A percentile compares a stretch with the other conserved stretches of the same genome.
Conservation (phyloP, 2,113 vertebrate genomes). For the Carettochelys insculpta region DNA sequence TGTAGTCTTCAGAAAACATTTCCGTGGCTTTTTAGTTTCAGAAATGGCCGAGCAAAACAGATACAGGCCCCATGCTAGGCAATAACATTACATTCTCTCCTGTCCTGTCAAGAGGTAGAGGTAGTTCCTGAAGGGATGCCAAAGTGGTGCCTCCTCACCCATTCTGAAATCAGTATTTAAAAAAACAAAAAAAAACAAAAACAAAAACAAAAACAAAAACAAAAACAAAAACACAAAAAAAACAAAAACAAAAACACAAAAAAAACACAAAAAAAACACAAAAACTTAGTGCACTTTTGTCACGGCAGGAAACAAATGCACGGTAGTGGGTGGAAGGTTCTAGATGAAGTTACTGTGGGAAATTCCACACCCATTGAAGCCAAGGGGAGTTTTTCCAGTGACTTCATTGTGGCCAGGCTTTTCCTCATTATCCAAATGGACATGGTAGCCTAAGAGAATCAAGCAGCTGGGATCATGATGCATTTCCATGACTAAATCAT, state of each 20-base stretch:
- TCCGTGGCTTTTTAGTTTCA: not conserved
- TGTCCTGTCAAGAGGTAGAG: not conserved
- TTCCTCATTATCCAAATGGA: not conserved
- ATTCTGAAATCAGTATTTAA: not conserved
- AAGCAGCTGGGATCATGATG: slow-evolving; percentile 9
- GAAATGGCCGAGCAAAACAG: not conserved
- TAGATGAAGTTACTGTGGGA: not conserved
- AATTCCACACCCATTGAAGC: slow-evolving; percentile 28
- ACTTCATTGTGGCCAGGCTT: not conserved
- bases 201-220: not conserved
- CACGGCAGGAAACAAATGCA: not conserved
- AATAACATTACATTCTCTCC: slow-evolving; percentile 22
- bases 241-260: not conserved
- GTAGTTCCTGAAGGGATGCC: slow-evolving; percentile 9
- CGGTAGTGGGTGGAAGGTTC: not conserved
- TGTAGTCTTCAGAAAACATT: not conserved
- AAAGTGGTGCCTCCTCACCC: not conserved
- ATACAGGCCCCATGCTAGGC: slow-evolving; percentile 35
- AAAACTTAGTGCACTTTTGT: not conserved
- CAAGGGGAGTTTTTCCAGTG: not conserved
- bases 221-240: not conserved
- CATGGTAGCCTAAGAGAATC: slow-evolving; percentile 10
- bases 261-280: not conserved
- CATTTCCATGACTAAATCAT: not conserved
- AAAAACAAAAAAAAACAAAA: not conserved